Evolutionary conservation across 92 coral and sea anemone species (phyloP).

Genomic region (Muricea muricata): DNA sequence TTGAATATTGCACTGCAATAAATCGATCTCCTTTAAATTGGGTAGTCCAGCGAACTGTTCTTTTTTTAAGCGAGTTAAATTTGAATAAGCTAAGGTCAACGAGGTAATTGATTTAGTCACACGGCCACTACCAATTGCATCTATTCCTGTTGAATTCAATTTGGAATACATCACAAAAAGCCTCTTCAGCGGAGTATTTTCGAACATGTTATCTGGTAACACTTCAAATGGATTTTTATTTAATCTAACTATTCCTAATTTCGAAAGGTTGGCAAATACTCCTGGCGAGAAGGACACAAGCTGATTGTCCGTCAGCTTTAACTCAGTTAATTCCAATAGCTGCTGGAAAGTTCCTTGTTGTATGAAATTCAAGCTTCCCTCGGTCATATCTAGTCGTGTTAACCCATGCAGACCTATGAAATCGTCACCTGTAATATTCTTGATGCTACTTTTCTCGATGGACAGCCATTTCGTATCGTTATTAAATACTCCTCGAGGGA

Average conservation of each 20-base stretch:
- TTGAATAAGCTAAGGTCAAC: neutral
- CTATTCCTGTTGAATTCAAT: neutral
- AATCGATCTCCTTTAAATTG: neutral
- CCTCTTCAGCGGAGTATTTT: neutral
- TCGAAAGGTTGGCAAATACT: neutral
- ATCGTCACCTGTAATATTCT: neutral
- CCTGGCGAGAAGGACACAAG: neutral
- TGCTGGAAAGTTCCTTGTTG: conserved; percentile 4
- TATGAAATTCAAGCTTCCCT: neutral
- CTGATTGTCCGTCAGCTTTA: neutral
- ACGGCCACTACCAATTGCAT: neutral
- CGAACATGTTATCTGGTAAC: neutral
- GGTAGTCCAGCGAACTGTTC: conserved; percentile 3
- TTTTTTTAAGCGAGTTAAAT: neutral
- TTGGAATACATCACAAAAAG: neutral
- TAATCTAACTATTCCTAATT: neutral
- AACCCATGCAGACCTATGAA: neutral
- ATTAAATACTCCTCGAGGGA: neutral
- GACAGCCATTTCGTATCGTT: neutral
- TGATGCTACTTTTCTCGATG: neutral
- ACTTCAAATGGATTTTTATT: neutral
- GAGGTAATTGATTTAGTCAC: neutral
- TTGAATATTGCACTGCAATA: neutral
- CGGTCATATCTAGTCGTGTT: neutral
- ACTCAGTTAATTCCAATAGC: neutral